Base-by-base conservation (phyloP, 2,113 vertebrate species). In the Plecotus auritus region DNA sequence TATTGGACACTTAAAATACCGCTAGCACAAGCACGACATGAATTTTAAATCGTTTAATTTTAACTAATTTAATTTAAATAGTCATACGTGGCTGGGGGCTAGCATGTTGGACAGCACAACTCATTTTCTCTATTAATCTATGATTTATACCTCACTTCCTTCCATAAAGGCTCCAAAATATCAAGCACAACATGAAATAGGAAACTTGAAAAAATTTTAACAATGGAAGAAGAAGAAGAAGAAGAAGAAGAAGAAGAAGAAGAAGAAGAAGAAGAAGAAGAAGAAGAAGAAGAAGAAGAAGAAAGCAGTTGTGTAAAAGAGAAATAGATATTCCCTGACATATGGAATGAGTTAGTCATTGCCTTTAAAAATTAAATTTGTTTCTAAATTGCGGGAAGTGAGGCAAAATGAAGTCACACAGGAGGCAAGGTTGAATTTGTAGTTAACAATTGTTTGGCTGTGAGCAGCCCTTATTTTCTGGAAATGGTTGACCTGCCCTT, bases 351-450 rank as follows among this genome's bases (percentile, higher is more conserved):
- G 8, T 90, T 85, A 86, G 78, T n/a, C 72, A 40, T 9, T 88
- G 77, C 54, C 59, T 93, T 88, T 42, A 69, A 85, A 93, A 92
- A 85, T 92, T 56, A 85, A 87, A 73, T 88, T 42, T 85, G 73
- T 90, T 90, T 72, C 88, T 85, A 88, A 88, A 94, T 88, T 88
- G 35, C 69, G 78, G 61, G 23, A 88, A 93, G 54, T 45, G 56
- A 87, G 26, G 35, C 22, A 88, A 72, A 70, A 77, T 28, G 85
- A 72, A 86, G 47, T 66, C 76, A 69, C 1, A 1, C 17, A 32
- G 37, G 30, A 94, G 73, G 20, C 61, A 90, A 64, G 23, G 37
- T 13, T 92, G 70, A 67, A 67, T 54, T 23, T 59, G 4, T 66
- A 17, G 14, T 23, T 76, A 56, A 45, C 9, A 8, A 54, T n/a